A percentile compares a stretch with the other conserved stretches of the same genome.
Conservation (phyloP, 2,888 invertebrate species). For the Lithophane socia region DNA sequence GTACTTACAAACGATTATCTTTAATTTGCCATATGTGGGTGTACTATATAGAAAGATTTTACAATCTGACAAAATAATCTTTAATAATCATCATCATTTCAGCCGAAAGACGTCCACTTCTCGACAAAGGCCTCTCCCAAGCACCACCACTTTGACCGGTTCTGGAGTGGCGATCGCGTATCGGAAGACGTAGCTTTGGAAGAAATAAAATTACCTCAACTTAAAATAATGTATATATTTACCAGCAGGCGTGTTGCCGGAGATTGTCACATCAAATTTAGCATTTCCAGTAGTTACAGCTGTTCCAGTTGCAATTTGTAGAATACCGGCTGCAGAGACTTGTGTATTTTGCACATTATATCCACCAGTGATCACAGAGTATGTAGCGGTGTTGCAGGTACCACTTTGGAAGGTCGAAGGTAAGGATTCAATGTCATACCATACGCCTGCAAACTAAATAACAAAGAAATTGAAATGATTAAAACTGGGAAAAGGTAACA, state of each 20-base stretch:
- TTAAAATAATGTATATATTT: slow-evolving; percentile 8
- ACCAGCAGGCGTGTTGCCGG: background rate
- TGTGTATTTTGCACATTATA: slow-evolving; percentile 9
- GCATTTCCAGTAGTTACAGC: background rate
- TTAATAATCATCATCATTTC: too few species aligned
- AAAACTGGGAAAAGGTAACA: background rate
- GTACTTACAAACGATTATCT: too few species aligned
- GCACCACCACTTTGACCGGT: too few species aligned
- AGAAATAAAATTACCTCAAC: background rate
- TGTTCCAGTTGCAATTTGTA: background rate
- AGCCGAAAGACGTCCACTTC: too few species aligned
- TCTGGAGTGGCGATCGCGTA: too few species aligned
- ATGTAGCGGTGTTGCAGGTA: slow-evolving; percentile 28
- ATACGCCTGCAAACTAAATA: slow-evolving; percentile 16
- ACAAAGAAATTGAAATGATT: background rate
- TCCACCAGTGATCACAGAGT: background rate
- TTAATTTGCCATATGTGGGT: too few species aligned
- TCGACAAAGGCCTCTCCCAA: too few species aligned
- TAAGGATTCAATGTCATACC: slow-evolving; percentile 46
- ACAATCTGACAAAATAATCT: too few species aligned
- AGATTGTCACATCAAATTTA: slow-evolving; percentile 7
- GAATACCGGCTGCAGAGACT: background rate
- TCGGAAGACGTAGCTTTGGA: too few species aligned
- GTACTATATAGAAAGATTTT: too few species aligned
- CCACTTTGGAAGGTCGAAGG: slow-evolving; percentile 2